Conservation (phyloP, 2,797 vertebrate genomes). For the Aquila chrysaetos region DNA sequence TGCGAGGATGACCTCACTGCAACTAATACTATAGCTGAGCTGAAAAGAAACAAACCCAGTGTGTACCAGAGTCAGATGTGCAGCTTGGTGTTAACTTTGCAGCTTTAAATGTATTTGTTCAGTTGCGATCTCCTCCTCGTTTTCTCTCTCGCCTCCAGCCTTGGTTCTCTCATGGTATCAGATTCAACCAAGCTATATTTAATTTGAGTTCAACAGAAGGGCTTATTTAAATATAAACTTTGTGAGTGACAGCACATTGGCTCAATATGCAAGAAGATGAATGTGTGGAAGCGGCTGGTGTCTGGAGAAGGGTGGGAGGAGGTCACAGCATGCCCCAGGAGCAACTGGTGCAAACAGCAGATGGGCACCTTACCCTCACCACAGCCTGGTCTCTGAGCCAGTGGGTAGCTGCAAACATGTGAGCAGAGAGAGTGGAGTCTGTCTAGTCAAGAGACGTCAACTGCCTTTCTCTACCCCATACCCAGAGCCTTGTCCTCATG, state of each 20-base stretch:
- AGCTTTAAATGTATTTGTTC: slow-evolving; percentile 3
- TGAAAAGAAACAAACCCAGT: background rate
- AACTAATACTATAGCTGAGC: background rate
- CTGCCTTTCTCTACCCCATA: background rate
- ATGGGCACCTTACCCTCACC: background rate
- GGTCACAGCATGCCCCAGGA: background rate
- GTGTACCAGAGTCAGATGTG: background rate
- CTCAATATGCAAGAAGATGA: background rate
- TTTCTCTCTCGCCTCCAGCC: background rate
- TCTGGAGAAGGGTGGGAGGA: background rate
- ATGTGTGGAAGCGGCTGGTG: background rate
- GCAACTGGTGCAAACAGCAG: background rate
- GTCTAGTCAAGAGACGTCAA: background rate
- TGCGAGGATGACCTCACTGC: background rate
- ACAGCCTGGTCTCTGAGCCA: background rate
- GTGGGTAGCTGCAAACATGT: background rate
- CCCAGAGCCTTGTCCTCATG: background rate
- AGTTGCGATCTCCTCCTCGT: slow-evolving; percentile 3
- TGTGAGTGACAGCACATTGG: background rate
- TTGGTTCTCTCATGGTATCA: slow-evolving; percentile 47
- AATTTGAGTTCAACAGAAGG: slow-evolving; percentile 54
- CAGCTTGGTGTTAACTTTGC: background rate
- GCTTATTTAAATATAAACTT: slow-evolving; percentile 59
- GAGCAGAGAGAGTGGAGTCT: background rate
- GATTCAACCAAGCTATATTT: slow-evolving; percentile 34